Evolutionary conservation across 2,113 vertebrate species (phyloP).

Genomic region (Platichthys stellatus): DNA sequence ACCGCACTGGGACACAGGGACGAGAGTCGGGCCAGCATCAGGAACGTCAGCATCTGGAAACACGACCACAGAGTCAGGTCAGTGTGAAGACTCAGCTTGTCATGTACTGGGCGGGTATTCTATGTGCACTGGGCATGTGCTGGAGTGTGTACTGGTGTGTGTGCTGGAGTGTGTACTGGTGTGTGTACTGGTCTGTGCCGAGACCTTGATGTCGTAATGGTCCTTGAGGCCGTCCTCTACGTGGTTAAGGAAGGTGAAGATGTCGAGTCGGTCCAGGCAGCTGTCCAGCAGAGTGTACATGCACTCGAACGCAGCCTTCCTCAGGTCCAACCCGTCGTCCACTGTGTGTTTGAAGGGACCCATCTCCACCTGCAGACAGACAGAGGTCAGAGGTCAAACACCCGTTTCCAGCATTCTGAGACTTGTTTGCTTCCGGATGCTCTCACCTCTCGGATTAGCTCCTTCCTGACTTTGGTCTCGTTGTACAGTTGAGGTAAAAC

Average conservation of each 20-base stretch:
- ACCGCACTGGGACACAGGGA: slow-evolving; percentile 97
- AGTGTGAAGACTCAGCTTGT: background rate
- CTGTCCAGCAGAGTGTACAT: slow-evolving; percentile 99
- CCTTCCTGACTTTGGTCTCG: slow-evolving; percentile 99
- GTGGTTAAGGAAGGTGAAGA: slow-evolving; percentile 99
- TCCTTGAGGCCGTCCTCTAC: slow-evolving; percentile 99
- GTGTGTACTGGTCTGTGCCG: background rate
- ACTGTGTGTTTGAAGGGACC: slow-evolving; percentile 99
- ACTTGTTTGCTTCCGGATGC: too few species aligned
- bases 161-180: background rate
- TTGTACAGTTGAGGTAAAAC: slow-evolving; percentile 97
- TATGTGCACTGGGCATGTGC: background rate
- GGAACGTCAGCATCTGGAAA: slow-evolving; percentile 95
- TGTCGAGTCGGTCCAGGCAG: slow-evolving; percentile 97
- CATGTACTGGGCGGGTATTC: background rate
- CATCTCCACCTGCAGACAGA: slow-evolving; percentile 91
- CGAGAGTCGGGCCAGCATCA: slow-evolving; percentile 97
- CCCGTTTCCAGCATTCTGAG: background rate
- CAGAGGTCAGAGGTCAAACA: background rate
- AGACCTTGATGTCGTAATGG: slow-evolving; percentile 99
- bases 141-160: background rate
- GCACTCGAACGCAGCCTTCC: slow-evolving; percentile 98
- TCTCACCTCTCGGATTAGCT: slow-evolving; percentile 95
- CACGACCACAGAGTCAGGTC: background rate
- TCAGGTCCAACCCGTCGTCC: slow-evolving; percentile 94